Conservation (phyloP, 2,797 vertebrate genomes). For the Chelidonichthys spinosus region DNA sequence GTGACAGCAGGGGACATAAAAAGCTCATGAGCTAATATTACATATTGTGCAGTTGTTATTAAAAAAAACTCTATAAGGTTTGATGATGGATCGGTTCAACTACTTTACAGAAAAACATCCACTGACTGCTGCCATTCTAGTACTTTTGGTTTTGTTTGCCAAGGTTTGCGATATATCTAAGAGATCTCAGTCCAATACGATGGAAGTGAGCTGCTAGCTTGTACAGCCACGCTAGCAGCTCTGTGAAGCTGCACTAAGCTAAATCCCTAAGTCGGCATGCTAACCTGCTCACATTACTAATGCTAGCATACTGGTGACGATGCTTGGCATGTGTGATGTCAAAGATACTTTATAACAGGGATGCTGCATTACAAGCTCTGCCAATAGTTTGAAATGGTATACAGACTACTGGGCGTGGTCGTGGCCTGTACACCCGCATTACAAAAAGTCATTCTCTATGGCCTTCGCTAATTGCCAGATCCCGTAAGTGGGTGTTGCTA, state of each 20-base stretch:
- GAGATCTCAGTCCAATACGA: slow-evolving; percentile 3
- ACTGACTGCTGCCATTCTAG: not conserved
- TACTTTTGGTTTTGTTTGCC: not conserved
- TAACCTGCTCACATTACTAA: not conserved
- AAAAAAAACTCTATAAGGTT: slow-evolving; percentile 7
- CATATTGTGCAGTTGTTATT: slow-evolving; percentile 14
- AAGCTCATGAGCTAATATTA: slow-evolving; percentile 36
- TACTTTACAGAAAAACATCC: not conserved
- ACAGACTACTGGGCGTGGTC: too few relatives aligned
- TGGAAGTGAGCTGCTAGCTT: not conserved
- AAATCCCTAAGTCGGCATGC: not conserved
- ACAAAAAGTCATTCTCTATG: too few relatives aligned
- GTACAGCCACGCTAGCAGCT: not conserved
- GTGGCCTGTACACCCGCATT: too few relatives aligned
- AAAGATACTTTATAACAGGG: too few relatives aligned
- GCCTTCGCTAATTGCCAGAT: too few relatives aligned
- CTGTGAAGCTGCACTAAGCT: slow-evolving; percentile 3
- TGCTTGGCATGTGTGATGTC: not conserved
- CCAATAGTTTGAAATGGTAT: too few relatives aligned
- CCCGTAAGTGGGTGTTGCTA: too few relatives aligned
- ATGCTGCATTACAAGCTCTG: too few relatives aligned
- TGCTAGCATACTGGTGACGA: not conserved
- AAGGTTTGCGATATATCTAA: not conserved
- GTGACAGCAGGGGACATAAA: slow-evolving; percentile 39
- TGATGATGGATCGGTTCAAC: slow-evolving; percentile 2